Conservation (phyloP, 2,113 vertebrate genomes). For the Loxodonta africana region DNA sequence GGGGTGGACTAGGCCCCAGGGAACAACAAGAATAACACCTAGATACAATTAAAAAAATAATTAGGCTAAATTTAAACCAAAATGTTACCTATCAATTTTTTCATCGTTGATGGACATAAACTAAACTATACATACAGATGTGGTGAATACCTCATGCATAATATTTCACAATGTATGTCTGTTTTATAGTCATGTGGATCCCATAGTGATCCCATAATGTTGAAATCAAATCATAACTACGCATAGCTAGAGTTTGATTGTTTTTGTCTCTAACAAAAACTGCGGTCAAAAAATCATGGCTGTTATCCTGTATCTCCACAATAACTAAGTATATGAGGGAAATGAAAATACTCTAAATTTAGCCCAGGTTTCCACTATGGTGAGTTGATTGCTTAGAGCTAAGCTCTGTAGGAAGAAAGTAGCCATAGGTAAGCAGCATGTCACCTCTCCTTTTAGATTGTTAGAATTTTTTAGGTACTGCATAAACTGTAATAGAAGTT, state of each 20-base stretch:
- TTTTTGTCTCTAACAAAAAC: background rate
- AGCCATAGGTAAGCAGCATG: slow-evolving; percentile 18
- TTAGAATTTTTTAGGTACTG: background rate
- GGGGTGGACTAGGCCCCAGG: too few relatives aligned
- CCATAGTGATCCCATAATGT: background rate
- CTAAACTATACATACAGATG: background rate
- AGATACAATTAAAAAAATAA: background rate
- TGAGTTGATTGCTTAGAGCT: slow-evolving; percentile 10
- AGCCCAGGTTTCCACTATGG: background rate
- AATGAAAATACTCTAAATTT: background rate
- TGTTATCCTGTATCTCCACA: background rate
- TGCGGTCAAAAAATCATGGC: background rate
- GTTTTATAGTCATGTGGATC: background rate
- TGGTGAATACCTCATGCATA: background rate
- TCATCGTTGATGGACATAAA: background rate
- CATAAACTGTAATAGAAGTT: background rate
- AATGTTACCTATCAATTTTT: background rate
- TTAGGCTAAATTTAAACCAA: background rate
- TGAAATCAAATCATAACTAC: background rate
- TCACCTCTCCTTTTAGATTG: background rate
- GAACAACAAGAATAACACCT: background rate
- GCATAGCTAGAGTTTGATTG: background rate
- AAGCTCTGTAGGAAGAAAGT: background rate
- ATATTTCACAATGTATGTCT: background rate
- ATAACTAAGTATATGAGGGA: background rate